phyloP scores from a whole-genome alignment of 2,888 invertebrate species.

The Colletes collaris region DNA sequence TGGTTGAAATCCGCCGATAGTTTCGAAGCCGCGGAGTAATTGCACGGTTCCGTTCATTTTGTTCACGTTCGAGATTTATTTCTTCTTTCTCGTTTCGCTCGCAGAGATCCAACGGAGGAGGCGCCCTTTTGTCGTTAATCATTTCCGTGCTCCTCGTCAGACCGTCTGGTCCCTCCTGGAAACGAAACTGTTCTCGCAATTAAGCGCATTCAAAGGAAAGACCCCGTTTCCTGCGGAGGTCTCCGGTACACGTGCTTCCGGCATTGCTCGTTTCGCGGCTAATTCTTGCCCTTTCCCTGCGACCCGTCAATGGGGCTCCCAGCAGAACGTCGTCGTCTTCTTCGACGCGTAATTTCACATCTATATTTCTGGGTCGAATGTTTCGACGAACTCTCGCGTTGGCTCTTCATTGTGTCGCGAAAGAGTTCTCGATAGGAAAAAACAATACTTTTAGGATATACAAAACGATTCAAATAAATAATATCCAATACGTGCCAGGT shows the following conservation, averaged over 20 bases:
- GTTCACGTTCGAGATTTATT: slow-evolving; percentile 61
- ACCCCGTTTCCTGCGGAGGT: slow-evolving; percentile 49
- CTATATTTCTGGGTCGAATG: slow-evolving; percentile 20
- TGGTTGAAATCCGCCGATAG: slow-evolving; percentile 29
- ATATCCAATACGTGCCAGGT: no score
- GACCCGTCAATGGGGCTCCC: slow-evolving; percentile 7
- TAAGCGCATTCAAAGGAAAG: slow-evolving; percentile 73
- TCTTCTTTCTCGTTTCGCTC: slow-evolving; percentile 46
- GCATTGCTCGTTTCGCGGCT: slow-evolving; percentile 59
- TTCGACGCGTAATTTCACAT: slow-evolving; percentile 6
- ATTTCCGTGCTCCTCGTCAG: slow-evolving; percentile 65
- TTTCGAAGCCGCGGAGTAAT: slow-evolving; percentile 52
- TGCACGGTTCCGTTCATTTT: slow-evolving; percentile 56
- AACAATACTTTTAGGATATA: no score
- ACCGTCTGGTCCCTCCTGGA: slow-evolving; percentile 59
- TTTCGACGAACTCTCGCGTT: no score
- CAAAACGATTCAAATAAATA: no score
- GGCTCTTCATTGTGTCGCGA: no score
- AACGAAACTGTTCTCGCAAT: slow-evolving; percentile 74
- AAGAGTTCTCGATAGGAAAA: no score
- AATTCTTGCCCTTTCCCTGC: slow-evolving; percentile 55
- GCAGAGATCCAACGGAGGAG: slow-evolving; percentile 44
- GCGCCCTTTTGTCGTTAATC: slow-evolving; percentile 69
- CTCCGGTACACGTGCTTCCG: slow-evolving; percentile 66
- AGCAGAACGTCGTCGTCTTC: slow-evolving; percentile 26